These are phyloP conservation scores for Calliphora vicina DNA, from an alignment of 1,140 invertebrate species.

Conservation along the genomic window DNA sequence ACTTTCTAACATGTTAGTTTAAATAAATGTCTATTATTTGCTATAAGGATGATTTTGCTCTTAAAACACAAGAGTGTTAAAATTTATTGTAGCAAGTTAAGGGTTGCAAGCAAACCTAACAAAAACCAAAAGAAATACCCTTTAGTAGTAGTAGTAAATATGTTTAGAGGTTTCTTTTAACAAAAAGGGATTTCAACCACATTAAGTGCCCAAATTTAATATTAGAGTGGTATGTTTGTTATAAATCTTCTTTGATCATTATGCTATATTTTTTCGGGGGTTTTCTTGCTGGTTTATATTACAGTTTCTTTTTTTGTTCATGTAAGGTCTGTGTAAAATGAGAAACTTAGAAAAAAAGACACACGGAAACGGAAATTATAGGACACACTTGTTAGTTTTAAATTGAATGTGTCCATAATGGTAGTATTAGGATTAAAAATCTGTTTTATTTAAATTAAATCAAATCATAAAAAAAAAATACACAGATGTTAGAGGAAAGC, in stretches of 20 bases:
- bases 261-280: neutral
- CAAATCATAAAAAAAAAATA: too few species aligned
- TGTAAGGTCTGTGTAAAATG: too few species aligned
- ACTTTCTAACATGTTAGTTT: neutral
- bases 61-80: conserved; percentile 6
- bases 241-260: neutral
- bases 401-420: too few species aligned
- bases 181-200: neutral
- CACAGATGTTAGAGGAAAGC: too few species aligned
- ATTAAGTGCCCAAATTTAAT: conserved; percentile 2
- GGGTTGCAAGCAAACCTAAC: neutral
- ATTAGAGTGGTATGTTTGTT: neutral
- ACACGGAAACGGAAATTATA: too few species aligned
- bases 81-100: neutral
- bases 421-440: too few species aligned
- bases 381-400: too few species aligned
- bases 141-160: neutral
- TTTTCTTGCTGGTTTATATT: too few species aligned
- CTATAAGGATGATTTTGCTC: neutral
- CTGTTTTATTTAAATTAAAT: too few species aligned
- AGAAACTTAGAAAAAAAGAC: too few species aligned
- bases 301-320: too few species aligned
- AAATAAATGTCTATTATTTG: neutral
- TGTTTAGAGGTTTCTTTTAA: neutral
- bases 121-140: neutral